Conservation (phyloP, 1,140 invertebrate genomes). For the Dendrolimus kikuchii region DNA sequence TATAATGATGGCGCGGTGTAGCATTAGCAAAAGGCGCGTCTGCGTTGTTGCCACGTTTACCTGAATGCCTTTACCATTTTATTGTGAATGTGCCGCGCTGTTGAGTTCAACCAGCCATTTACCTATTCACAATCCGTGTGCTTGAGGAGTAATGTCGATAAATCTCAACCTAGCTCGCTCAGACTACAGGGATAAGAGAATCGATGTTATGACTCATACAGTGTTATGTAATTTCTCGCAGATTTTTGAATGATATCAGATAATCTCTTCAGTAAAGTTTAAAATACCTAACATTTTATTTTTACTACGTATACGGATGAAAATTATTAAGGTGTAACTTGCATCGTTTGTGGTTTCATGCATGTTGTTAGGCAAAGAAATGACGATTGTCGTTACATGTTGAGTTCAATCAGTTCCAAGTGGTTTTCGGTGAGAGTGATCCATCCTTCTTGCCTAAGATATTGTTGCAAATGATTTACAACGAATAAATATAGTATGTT, state of each 20-base stretch:
- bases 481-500: constrained; percentile 19
- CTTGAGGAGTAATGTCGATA: constrained; percentile 8
- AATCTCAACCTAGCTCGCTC: constrained; percentile 16
- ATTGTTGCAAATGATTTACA: constrained; percentile 5
- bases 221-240: too few relatives aligned
- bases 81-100: constrained; percentile 24
- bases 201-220: too few relatives aligned
- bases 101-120: constrained; percentile 15
- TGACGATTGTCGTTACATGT: too few relatives aligned
- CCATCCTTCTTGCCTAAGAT: background rate
- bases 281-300: too few relatives aligned
- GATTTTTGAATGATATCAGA: too few relatives aligned
- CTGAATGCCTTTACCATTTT: constrained; percentile 15
- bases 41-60: constrained; percentile 32
- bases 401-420: too few relatives aligned
- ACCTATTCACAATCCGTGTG: constrained; percentile 12
- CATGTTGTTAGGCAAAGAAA: too few relatives aligned
- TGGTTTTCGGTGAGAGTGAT: too few relatives aligned
- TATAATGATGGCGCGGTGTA: background rate
- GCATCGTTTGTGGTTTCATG: too few relatives aligned
- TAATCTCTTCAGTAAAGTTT: too few relatives aligned
- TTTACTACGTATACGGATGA: too few relatives aligned
- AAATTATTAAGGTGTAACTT: too few relatives aligned
- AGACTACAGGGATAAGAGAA: constrained; percentile 1
- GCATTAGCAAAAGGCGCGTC: constrained; percentile 6